These are phyloP conservation scores for Torymus aiolomorphi DNA, from an alignment of 2,888 invertebrate genomes.

Conservation along the genomic window DNA sequence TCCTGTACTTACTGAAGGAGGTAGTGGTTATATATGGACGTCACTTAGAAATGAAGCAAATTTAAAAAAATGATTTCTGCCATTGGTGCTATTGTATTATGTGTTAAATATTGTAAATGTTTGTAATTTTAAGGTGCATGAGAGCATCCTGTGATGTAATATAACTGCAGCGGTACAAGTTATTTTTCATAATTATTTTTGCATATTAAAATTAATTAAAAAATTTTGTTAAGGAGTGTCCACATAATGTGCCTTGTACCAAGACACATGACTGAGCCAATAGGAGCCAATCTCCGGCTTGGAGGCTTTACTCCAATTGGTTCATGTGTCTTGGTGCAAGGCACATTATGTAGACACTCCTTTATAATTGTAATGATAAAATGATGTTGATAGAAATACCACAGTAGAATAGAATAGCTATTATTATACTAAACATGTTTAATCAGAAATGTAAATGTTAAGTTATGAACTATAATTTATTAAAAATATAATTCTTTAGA, in stretches of 20 bases:
- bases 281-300: no score
- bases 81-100: slow-evolving; percentile 31
- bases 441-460: slow-evolving; percentile 15
- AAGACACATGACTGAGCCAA: no score
- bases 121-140: slow-evolving; percentile 22
- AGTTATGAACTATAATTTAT: slow-evolving; percentile 37
- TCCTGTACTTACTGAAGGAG: slow-evolving; percentile 73
- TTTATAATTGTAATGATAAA: background rate
- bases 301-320: no score
- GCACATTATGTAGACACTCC: no score
- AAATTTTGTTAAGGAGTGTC: no score
- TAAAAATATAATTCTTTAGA: slow-evolving; percentile 27
- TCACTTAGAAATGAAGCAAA: slow-evolving; percentile 69
- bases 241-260: no score
- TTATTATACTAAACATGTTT: background rate
- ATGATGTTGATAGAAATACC: slow-evolving; percentile 10
- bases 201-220: slow-evolving; percentile 5
- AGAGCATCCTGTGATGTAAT: slow-evolving; percentile 39
- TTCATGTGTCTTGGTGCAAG: no score
- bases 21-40: slow-evolving; percentile 72
- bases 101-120: slow-evolving; percentile 29
- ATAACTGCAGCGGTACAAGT: slow-evolving; percentile 28
- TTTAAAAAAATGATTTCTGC: slow-evolving; percentile 60
- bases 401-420: slow-evolving; percentile 3
- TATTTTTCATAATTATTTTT: slow-evolving; percentile 30